These are phyloP conservation scores for Grapholita molesta DNA, from an alignment of 1,140 invertebrate species.

Conservation along the genomic window DNA sequence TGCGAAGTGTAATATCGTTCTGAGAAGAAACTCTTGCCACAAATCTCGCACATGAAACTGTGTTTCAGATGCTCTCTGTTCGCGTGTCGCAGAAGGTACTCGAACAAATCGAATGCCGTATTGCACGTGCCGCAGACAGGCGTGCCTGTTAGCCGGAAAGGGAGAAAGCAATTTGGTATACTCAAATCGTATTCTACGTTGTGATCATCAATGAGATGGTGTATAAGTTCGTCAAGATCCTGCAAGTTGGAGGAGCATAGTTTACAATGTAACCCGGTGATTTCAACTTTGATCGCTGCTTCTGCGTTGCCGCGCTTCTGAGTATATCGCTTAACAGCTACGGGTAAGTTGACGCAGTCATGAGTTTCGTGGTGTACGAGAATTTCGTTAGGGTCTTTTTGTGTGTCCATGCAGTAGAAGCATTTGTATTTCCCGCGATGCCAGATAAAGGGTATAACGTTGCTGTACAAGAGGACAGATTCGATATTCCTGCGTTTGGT, in stretches of 20 bases:
- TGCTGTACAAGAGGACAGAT: slow-evolving; percentile 1
- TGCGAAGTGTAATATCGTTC: background rate
- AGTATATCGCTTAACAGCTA: background rate
- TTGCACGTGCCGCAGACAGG: background rate
- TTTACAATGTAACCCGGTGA: background rate
- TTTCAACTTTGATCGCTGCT: slow-evolving; percentile 1
- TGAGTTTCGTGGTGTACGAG: background rate
- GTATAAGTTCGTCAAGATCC: background rate
- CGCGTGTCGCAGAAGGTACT: background rate
- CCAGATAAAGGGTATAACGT: slow-evolving; percentile 1
- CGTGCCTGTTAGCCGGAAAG: background rate
- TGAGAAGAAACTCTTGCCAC: background rate
- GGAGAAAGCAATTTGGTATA: background rate
- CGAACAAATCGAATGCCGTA: background rate
- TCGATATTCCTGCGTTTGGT: slow-evolving; percentile 8
- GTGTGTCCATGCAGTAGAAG: background rate
- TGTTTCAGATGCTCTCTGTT: slow-evolving; percentile 6
- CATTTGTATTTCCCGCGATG: slow-evolving; percentile 1
- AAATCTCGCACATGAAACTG: slow-evolving; percentile 1
- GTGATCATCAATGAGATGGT: background rate
- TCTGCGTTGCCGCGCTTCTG: background rate
- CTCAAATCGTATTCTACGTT: background rate
- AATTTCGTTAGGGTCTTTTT: background rate
- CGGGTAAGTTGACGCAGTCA: background rate
- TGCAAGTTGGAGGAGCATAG: background rate